Conservation (phyloP, 92 coral and sea anemone genomes). For the Actinostola sp. region DNA sequence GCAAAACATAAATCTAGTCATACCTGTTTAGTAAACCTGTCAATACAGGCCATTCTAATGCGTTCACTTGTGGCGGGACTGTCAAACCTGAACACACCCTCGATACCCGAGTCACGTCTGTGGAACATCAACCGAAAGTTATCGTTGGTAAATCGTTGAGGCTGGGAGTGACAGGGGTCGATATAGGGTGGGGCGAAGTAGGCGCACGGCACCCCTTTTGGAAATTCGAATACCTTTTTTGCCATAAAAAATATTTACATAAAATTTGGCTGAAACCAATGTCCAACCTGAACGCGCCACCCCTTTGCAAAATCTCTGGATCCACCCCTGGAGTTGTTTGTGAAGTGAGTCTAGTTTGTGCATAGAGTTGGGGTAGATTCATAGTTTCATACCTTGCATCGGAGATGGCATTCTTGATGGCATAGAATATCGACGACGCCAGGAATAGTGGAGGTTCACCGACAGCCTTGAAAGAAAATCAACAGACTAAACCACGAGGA, state of each 20-base stretch:
- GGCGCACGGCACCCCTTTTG: too few relatives aligned
- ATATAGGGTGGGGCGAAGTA: too few relatives aligned
- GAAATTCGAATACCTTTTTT: too few relatives aligned
- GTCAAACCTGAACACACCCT: constrained; percentile 78
- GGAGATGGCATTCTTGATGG: constrained; percentile 82
- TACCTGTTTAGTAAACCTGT: constrained; percentile 80
- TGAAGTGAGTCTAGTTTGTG: too few relatives aligned
- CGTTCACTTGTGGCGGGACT: constrained; percentile 94
- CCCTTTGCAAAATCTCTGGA: too few relatives aligned
- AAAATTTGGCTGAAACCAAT: too few relatives aligned
- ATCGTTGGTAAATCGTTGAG: too few relatives aligned
- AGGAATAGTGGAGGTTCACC: constrained; percentile 87
- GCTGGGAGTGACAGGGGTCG: neutral
- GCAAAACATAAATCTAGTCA: constrained; percentile 1
- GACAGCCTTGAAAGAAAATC: constrained; percentile 60
- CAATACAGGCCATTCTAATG: constrained; percentile 83
- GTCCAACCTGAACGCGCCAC: too few relatives aligned
- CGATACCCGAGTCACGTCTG: constrained; percentile 80
- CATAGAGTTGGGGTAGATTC: neutral
- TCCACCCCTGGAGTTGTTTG: too few relatives aligned
- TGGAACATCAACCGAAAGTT: neutral
- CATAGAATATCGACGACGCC: constrained; percentile 83
- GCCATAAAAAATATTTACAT: too few relatives aligned
- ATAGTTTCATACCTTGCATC: constrained; percentile 61
- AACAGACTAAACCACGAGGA: neutral